Evolutionary conservation across 2,797 vertebrate species (phyloP), one percentile per base, ranked within the genome.

Genomic region (Microctenopoma stevenorrisi): DNA sequence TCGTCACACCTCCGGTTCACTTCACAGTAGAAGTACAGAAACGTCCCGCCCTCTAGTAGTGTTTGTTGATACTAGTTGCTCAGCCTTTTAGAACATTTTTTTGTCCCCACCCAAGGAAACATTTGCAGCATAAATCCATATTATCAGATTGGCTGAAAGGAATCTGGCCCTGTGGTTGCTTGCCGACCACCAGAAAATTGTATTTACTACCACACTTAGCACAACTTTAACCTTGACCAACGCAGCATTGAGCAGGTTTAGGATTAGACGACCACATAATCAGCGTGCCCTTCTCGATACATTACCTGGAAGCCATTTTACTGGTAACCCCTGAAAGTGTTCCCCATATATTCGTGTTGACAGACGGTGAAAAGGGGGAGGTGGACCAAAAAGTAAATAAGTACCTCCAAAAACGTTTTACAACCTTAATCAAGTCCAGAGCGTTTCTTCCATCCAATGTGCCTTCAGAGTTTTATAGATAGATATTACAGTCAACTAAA

Each of bases 341-440:
- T 85, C 82, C 56, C 86, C 83, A 71, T 89, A 80, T 85, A 84
- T 78, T 69, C 22, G 77, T 85, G 89, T 86, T 91, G 90, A 93
- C 91, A 90, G 91, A 89, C 72, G 70, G 88, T 86, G 86, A 91
- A 92, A 93, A 88, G 74, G 13, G 84, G 69, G 76, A 90, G 88
- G 90, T 83, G 53, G 79, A 81, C 83, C 84, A 79, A 86, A 92
- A 91, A 91, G 89, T 92, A 92, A 93, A 93, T 90, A 92, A 82
- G 81, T 86, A 84, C 87, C 88, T 92, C 84, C 54, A 81, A 92
- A 86, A 92, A 85, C 86, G 78, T 92, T 93, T 22, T 90, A 87
- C 84, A 86, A 81, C 72, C 73, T 75, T 94, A 94, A 94, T 94
- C 92, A 92, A 89, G 83, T 92, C 93, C 94, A 95, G 94, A 93